A percentile compares a stretch with the other conserved stretches of the same genome.
Evolutionary conservation across 1,140 invertebrate species (phyloP).

Genomic region (Lucilia cuprina): DNA sequence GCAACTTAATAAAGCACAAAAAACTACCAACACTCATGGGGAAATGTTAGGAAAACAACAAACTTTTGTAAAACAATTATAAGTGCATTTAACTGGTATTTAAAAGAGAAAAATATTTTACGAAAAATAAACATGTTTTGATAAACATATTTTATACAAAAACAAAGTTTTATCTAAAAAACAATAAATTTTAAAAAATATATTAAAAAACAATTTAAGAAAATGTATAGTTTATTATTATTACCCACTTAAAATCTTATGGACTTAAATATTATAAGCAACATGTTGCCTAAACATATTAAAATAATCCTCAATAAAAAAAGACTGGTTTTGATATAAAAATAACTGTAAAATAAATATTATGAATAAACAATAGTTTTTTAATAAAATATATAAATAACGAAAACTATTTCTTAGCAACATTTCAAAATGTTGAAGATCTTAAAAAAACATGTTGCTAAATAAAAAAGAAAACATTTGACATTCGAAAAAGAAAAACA

Average conservation of each 20-base stretch:
- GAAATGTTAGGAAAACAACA: neutral
- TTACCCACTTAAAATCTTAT: neutral
- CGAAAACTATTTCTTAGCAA: too few relatives aligned
- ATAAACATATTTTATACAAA: neutral
- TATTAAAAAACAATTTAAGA: neutral
- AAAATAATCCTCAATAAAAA: neutral
- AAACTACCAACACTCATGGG: neutral
- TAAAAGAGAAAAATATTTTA: neutral
- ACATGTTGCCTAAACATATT: conserved; percentile 14
- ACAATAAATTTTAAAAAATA: neutral
- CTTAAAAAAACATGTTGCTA: too few relatives aligned
- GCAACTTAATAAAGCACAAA: neutral
- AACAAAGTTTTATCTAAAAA: neutral
- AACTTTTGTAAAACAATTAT: neutral
- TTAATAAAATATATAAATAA: too few relatives aligned
- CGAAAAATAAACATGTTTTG: neutral
- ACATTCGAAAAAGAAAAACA: too few relatives aligned
- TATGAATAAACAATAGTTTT: too few relatives aligned
- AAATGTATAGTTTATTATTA: neutral
- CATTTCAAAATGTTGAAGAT: too few relatives aligned
- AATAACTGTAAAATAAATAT: neutral
- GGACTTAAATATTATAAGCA: neutral
- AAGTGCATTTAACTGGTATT: neutral
- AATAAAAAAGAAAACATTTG: too few relatives aligned
- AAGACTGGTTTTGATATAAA: neutral